Evolutionary conservation across 2,888 invertebrate species (phyloP), one percentile per base, ranked within the genome.

Genomic region (Eilema caniola): DNA sequence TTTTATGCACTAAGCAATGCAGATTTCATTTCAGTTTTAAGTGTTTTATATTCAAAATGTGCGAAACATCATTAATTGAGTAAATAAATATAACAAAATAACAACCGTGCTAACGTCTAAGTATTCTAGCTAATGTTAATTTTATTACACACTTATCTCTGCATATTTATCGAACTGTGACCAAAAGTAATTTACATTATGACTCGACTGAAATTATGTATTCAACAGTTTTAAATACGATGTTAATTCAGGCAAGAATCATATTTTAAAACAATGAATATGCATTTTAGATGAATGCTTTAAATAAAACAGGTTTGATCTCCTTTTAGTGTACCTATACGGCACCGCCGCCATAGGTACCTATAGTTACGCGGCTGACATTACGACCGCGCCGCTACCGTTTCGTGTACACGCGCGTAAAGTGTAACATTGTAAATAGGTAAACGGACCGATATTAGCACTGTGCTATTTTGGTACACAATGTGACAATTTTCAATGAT

Each of bases 371-470:
- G 41, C 41, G 41, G 41, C 16, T 41, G 41, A 41, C 41, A 41
- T 41, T 41, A 41, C 41, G 41, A 41, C 41, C 41, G 41, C 41
- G 16, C 4, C 41, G 37, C 20, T 20, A 5, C 20, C 47, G 47
- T 47, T 28, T 28, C 28, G 47, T 20, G 5, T 20, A 53, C n/a
- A 53, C 20, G 53, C n/a, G 53, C n/a, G 53, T n/a, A 7, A 53
- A 53, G 53, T 53, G 53, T 53, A 8, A 53, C 53, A 53, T n/a
- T 53, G 59, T 59, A 59, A n/a, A 24, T 59, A 59, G 59, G 24
- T 16, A 16, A 25, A 59, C 57, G 24, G n/a, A 24, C 59, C 25
- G 2, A 59, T 25, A 59, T 59, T 59, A 20, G 25, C 25, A 59
- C 20, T 8, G 16, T 25, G 59, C 59, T 59, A 59, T 59, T 59